Evolutionary conservation across 2,888 invertebrate genomes (phyloP).

Genomic region (Diarsia brunnea): DNA sequence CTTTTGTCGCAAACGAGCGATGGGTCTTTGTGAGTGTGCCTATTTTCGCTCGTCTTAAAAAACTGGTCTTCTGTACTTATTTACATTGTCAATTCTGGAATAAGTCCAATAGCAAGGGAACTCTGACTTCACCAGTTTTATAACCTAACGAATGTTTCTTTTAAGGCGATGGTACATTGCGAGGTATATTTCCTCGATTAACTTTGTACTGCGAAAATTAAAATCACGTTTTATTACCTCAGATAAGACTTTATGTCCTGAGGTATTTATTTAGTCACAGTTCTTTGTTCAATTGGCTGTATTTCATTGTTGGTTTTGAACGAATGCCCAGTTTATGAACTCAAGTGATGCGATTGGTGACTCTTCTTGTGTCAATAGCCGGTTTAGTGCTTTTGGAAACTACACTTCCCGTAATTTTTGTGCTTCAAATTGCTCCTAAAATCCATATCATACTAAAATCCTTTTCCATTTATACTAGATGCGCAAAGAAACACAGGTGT

Average conservation of each 20-base stretch:
- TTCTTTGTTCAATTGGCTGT: conserved; percentile 18
- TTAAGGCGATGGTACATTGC: conserved; percentile 28
- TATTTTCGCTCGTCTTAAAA: too few species aligned
- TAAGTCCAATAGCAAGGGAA: conserved; percentile 49
- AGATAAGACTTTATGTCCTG: conserved; percentile 21
- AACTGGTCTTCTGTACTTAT: conserved; percentile 5
- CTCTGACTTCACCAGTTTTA: conserved; percentile 59
- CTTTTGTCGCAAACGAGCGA: too few species aligned
- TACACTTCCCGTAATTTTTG: too few species aligned
- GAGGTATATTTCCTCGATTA: conserved; percentile 32
- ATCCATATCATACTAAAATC: too few species aligned
- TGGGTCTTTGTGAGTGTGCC: background rate
- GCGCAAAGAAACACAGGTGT: too few species aligned
- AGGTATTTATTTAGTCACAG: conserved; percentile 8
- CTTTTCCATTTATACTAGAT: too few species aligned
- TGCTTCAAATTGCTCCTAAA: too few species aligned
- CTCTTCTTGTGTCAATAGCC: background rate
- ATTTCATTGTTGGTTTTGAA: background rate
- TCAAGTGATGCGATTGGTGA: background rate
- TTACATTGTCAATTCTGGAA: conserved; percentile 43
- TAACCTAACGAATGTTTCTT: conserved; percentile 58
- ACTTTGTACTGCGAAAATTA: conserved; percentile 30
- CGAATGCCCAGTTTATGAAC: background rate
- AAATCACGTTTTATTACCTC: conserved; percentile 36
- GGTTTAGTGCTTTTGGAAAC: too few species aligned